Base-by-base conservation (phyloP, 2,888 invertebrate genomes). In the Scrobipalpa costella region DNA sequence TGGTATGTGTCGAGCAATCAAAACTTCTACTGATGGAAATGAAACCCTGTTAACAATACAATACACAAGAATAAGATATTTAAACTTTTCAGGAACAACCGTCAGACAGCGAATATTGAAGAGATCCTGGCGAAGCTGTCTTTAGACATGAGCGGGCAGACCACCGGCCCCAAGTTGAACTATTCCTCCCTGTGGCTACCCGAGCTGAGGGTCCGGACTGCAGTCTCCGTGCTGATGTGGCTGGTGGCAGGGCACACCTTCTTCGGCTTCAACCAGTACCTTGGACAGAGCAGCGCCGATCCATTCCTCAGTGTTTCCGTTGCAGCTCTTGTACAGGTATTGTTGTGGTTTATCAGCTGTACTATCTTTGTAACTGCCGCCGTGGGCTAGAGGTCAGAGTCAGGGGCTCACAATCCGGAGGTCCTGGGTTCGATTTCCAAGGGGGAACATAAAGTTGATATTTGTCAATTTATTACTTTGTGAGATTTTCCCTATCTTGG, bases 211-310 rank as follows among this genome's bases (percentile, higher is more conserved):
- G 69, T 91, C 49, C 94, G 94, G 76, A 95, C 95, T 0, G 68
- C 94, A 0, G 93, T 93, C 70, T 94, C 95, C 76, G 93, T 93
- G 71, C 92, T 94, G 71, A 94, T 95, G 73, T 97, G 97, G 98
- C 87, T 95, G n/a, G 94, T 95, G 3, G 94, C 95, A 11, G 97
- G 97, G 0, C 92, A 97, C 80, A 94, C 96, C 44, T 96, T 96
- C 86, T 98, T 95, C 74, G 97, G 97, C 0, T 93, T 97, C 67
- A 95, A 96, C 58, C 96, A 97, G 83, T 97, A 95, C 83, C 94
- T 96, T 69, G 95, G 95, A 3, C 94, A 95, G 80, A 92, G 96
- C 33, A 95, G 95, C 7, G 96, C 96, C 0, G 92, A 96, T 73
- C 95, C 96, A 11, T 98, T 97, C 75, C 67, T 96, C 0, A 97